Evolutionary conservation across 2,888 invertebrate species (phyloP), one percentile per base, ranked within the genome.

Genomic region (Argynnis bischoffii): DNA sequence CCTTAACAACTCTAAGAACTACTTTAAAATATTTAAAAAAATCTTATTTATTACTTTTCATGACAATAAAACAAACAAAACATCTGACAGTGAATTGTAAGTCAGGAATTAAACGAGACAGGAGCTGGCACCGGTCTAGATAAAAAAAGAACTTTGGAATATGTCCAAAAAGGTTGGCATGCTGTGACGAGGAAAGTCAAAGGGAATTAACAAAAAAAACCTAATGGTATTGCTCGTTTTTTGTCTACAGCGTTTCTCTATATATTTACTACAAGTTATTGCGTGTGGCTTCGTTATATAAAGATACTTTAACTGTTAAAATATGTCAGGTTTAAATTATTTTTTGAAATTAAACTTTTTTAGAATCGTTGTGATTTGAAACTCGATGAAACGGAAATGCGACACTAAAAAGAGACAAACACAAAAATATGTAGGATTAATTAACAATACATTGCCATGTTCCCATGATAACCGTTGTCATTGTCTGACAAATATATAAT

Each of bases 81-180:
- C 57, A 61, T 41, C 35, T 72, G 64, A 70, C 66, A 64, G 66
- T 63, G 55, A 71, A 63, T 57, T 54, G 69, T 66, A 63, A 65
- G 70, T 69, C 63, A 59, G 65, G 56, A 68, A 70, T 61, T 55
- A 63, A 55, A 69, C 57, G 69, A 64, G 71, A 66, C 71, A 66
- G 67, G 66, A 66, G 51, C 67, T 71, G 71, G 72, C 71, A 69
- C 67, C 61, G 67, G 60, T 69, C 61, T 64, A 61, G 69, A 67
- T 69, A 73, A 73, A 71, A 26, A 65, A 73, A 63, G 41, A 66
- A 55, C 48, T 65, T 73, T 73, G 72, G 72, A 67, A 11, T 35
- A 55, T 46, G 56, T 66, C 72, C 72, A 71, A 69, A 41, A 57
- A 68, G 54, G 56, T 60, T 56, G 47, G 48, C 66, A 63, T 56